Evolutionary conservation across 2,113 vertebrate species (phyloP).

Genomic region (Hippocampus mohnikei): DNA sequence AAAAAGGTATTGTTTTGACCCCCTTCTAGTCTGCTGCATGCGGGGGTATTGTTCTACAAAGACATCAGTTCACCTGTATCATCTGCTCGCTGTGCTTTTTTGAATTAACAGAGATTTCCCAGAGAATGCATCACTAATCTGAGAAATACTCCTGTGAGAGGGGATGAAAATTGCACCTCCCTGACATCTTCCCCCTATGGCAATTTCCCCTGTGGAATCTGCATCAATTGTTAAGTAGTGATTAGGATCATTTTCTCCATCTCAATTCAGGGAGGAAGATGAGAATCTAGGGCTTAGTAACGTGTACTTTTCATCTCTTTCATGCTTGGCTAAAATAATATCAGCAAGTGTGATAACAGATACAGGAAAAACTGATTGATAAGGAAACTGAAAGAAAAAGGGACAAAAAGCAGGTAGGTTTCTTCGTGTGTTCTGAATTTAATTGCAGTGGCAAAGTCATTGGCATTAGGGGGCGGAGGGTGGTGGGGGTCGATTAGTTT

Average conservation of each 20-base stretch:
- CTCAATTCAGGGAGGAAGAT: conserved; percentile 23
- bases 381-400: neutral
- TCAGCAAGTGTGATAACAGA: conserved; percentile 20
- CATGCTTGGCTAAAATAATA: conserved; percentile 18
- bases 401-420: neutral
- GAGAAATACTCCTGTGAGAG: conserved; percentile 12
- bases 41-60: neutral
- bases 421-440: neutral
- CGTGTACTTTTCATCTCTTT: conserved; percentile 15
- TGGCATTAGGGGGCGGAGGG: neutral
- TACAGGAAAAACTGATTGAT: neutral
- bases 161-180: conserved; percentile 16
- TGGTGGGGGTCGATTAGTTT: neutral
- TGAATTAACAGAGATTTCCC: conserved; percentile 16
- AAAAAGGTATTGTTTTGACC: neutral
- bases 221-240: conserved; percentile 23
- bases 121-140: conserved; percentile 21
- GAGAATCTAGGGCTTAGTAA: conserved; percentile 23
- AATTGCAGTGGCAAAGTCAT: neutral
- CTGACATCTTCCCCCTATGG: neutral
- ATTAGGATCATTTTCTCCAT: conserved; percentile 38
- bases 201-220: conserved; percentile 3
- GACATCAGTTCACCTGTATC: conserved; percentile 10
- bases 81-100: conserved; percentile 8
- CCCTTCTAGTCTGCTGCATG: neutral